Conservation (phyloP, 2,113 vertebrate species). For the Sisor rabdophorus region DNA sequence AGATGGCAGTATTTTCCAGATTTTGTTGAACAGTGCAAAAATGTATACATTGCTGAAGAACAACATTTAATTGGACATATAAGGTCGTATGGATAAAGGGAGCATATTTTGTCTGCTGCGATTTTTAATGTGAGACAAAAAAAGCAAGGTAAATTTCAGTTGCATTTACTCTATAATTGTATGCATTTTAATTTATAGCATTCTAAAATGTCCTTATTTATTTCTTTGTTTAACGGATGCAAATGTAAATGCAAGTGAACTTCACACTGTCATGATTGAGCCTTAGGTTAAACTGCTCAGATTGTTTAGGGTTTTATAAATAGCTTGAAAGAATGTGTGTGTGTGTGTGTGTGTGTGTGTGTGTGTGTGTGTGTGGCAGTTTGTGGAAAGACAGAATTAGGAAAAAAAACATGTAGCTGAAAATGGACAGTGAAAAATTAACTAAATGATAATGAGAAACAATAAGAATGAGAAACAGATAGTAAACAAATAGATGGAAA, state of each 20-base stretch:
- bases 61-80: too few species aligned
- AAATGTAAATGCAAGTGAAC: constrained; percentile 8
- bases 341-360: background rate
- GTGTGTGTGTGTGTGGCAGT: too few species aligned
- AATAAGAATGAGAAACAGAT: background rate
- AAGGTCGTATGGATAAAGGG: too few species aligned
- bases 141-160: background rate
- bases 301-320: background rate
- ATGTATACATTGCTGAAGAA: background rate
- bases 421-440: background rate
- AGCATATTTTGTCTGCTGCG: background rate
- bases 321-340: background rate
- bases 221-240: constrained; percentile 12
- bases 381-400: background rate
- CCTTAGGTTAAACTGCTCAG: constrained; percentile 1
- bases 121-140: background rate
- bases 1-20: background rate
- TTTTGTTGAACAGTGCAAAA: background rate
- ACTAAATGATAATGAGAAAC: background rate
- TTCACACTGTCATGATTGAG: background rate
- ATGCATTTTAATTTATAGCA: background rate
- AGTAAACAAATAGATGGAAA: background rate
- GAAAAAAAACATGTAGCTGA: too few species aligned
- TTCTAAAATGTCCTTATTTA: background rate
- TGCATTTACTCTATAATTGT: background rate